Evolutionary conservation across 2,888 invertebrate genomes (phyloP).

Genomic region (Zaprionus lineosus): DNA sequence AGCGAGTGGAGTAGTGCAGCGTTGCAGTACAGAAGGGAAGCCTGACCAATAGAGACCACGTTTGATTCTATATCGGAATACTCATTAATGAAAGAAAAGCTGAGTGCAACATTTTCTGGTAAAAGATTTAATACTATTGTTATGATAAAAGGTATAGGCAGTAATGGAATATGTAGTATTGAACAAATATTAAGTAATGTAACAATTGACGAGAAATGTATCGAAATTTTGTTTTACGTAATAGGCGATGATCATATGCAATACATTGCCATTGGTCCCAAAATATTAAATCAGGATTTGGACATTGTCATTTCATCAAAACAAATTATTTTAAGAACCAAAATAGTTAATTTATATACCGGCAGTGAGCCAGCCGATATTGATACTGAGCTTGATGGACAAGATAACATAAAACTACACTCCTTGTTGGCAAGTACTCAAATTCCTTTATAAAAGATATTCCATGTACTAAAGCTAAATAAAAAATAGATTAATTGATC

Average conservation of each 20-base stretch:
- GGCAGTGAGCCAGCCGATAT: slow-evolving; percentile 5
- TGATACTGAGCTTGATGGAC: slow-evolving; percentile 10
- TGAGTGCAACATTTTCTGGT: slow-evolving; percentile 22
- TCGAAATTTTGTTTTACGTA: slow-evolving; percentile 5
- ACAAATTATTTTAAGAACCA: slow-evolving; percentile 7
- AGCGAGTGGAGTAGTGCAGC: slow-evolving; percentile 22
- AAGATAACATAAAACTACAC: slow-evolving; percentile 14
- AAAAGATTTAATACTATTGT: slow-evolving; percentile 25
- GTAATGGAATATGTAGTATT: slow-evolving; percentile 24
- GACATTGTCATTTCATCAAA: slow-evolving; percentile 12
- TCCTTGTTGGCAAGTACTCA: slow-evolving; percentile 2
- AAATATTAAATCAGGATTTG: slow-evolving; percentile 12
- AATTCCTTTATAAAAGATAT: slow-evolving; percentile 1
- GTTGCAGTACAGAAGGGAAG: slow-evolving; percentile 26
- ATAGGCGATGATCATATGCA: slow-evolving; percentile 5
- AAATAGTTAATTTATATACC: slow-evolving; percentile 11
- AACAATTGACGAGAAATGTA: slow-evolving; percentile 7
- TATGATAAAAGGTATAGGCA: slow-evolving; percentile 29
- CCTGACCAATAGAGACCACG: slow-evolving; percentile 17
- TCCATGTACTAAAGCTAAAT: neutral
- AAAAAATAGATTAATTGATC: slow-evolving; percentile 15
- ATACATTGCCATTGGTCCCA: slow-evolving; percentile 3
- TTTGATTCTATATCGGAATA: slow-evolving; percentile 32
- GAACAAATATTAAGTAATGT: slow-evolving; percentile 19
- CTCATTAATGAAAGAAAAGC: slow-evolving; percentile 26